Base-by-base conservation (phyloP, 2,888 invertebrate species). In the Imbricaverruca yamaguchii region DNA sequence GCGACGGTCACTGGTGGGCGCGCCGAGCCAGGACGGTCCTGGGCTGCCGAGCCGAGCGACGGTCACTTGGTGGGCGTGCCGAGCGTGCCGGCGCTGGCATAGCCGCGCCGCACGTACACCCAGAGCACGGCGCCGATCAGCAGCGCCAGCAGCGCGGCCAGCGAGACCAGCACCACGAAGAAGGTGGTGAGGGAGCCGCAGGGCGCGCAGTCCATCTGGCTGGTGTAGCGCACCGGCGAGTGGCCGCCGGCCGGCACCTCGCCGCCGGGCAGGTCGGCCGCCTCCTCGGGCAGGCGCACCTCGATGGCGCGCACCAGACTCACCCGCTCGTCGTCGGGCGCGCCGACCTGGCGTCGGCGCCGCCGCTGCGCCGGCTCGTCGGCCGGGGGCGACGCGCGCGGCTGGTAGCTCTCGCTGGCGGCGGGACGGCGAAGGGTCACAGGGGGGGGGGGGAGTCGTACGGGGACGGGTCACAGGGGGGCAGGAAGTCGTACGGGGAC, bases 221-320 rank as follows among this genome's bases (percentile, higher is more conserved):
- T 25, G 56, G 57, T 53, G 74, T 74, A 74, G 74, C 74, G 78
- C 57, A 78, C 78, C 57, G 53, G n/a, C 4, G 56, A 4, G 21
- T 13, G 15, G n/a, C 11, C n/a, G 23, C 2, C 21, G 12, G 56
- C 18, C 56, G 78, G 78, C 78, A 57, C n/a, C 11, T 55, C 78
- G 11, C 57, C 78, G 57, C 9, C 53, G 74, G 74, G 74, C 8
- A 74, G 53, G 74, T 78, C 74, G 13, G 82, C 84, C 9, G 81
- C 80, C 21, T 84, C 83, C 57, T 83, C 83, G 1, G 82, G 81
- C 10, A 83, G 80, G 18, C 81, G 77, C 18, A 84, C 84, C 23
- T 83, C 83, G 23, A 84, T 79, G 18, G 83, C 81, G 61, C 84
- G 83, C 15, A 80, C 77, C 80, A 84, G 80, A 25, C 82, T 63